Evolutionary conservation across 2,888 invertebrate species (phyloP), one percentile per base, ranked within the genome.

Genomic region (Chalcis sispes): DNA sequence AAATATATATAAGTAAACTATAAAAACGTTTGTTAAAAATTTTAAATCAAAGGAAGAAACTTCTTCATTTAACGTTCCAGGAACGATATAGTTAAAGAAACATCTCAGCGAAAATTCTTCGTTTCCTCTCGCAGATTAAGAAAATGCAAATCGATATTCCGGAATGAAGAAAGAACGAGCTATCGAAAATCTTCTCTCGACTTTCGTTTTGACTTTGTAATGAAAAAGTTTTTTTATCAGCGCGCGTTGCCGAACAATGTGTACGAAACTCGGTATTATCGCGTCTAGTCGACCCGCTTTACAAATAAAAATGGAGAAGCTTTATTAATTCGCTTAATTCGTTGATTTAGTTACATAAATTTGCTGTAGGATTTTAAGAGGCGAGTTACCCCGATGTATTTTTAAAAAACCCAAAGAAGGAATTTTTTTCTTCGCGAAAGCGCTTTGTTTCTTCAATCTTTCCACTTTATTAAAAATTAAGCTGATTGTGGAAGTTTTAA

Each of bases 311-410:
- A 58, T 67, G 40, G n/a, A 77, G 66, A 76, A 73, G 40, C 79
- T 83, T n/a, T 79, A 81, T 82, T 82, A 83, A 82, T 81, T 82
- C 80, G 78, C 80, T 79, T 76, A 74, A 74, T 13, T n/a, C 10
- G 79, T 80, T 75, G 77, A 83, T 82, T 83, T 82, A 82, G 83
- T 83, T 83, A 82, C 77, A 83, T 80, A 77, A 81, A 83, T 81
- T 83, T 79, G 71, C 79, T 75, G 48, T 62, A 78, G 77, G 77
- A 81, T 78, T 82, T 79, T 79, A 70, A 77, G 32, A 40, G 73
- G 65, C 62, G 77, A 72, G 79, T 80, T 80, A 79, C 75, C 69
- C 65, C 72, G 78, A 79, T 77, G 69, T n/a, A n/a, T n/a, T n/a
- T n/a, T n/a, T n/a, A n/a, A n/a, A n/a, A n/a, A n/a, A n/a, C n/a